Base-by-base conservation (phyloP, 1,140 invertebrate genomes). In the Tetragonula clypearis region DNA sequence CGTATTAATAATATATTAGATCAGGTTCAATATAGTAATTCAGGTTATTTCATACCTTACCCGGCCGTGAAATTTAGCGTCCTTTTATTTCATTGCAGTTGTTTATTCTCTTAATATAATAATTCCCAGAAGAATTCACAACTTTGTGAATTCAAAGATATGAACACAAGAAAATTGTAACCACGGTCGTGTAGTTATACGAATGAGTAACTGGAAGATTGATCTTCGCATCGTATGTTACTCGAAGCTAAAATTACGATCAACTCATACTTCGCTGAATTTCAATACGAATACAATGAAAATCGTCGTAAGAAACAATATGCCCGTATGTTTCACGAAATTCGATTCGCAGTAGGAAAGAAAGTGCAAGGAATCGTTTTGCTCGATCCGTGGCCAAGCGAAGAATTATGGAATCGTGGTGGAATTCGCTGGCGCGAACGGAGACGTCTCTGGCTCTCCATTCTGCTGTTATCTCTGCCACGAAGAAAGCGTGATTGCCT, bases 401-500 rank as follows among this genome's bases (percentile, higher is more conserved):
- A 60, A 84, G 82, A 84, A 78, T 84, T 84, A 81, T 85, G 73
- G 60, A 83, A 83, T 68, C 53, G 72, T 62, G 49, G 49, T 53
- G 82, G 84, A 73, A 89, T 86, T 79, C 89, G 79, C 75, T 86
- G 82, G 71, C 74, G 55, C 66, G 71, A 79, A 66, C 69, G 82
- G 81, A 84, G 86, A 87, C 85, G 82, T 89, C 74, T 89, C 87
- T 86, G 86, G 90, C 90, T 91, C 91, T 91, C 92, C 93, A 93
- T 94, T 94, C 93, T 92, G 86, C 90, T 88, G 93, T 94, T 94
- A 94, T 95, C 93, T 94, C 91, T 49, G 90, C 91, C 90, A 88
- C 90, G 92, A 91, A 93, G 93, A 94, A 94, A 93, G 93, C 93
- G 92, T 94, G 94, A 95, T 95, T 95, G 93, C 93, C 93, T 95